Percentiles rank a stretch among this genome's conserved stretches.
Conservation (phyloP, 2,113 vertebrate genomes). For the Synchiropus splendidus region DNA sequence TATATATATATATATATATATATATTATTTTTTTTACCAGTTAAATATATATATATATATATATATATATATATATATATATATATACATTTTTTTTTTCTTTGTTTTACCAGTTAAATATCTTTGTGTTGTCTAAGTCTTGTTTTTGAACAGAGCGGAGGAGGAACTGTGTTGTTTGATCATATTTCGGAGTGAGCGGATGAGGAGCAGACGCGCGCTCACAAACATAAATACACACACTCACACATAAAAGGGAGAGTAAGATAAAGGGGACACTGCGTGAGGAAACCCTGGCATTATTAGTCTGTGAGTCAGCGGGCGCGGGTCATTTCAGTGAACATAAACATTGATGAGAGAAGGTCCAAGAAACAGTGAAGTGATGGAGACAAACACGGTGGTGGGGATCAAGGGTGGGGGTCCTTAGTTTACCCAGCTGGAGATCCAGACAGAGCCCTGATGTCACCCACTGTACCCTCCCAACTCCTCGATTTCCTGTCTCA, state of each 20-base stretch:
- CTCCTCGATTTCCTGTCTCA: constrained; percentile 61
- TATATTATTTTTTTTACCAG: too few species aligned
- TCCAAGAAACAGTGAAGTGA: constrained; percentile 19
- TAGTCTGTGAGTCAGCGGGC: constrained; percentile 26
- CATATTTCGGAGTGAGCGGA: constrained; percentile 46
- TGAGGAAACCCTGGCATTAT: constrained; percentile 61
- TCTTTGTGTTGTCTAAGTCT: constrained; percentile 4
- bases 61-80: too few species aligned
- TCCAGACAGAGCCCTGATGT: constrained; percentile 62
- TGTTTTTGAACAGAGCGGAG: not conserved
- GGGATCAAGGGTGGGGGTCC: constrained; percentile 5
- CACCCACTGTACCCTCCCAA: constrained; percentile 54
- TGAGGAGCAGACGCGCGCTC: constrained; percentile 46
- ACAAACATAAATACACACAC: constrained; percentile 43
- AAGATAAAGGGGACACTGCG: constrained; percentile 34
- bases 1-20: too few species aligned
- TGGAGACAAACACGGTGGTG: constrained; percentile 13
- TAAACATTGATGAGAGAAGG: constrained; percentile 9
- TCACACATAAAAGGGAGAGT: constrained; percentile 38
- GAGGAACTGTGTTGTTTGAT: constrained; percentile 28
- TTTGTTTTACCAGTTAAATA: not conserved
- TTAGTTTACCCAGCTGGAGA: constrained; percentile 67
- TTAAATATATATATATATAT: too few species aligned
- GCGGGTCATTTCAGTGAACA: constrained; percentile 32
- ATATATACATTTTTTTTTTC: too few species aligned